Evolutionary conservation across 2,888 invertebrate genomes (phyloP).

Genomic region (Dicranocentrus wangi): DNA sequence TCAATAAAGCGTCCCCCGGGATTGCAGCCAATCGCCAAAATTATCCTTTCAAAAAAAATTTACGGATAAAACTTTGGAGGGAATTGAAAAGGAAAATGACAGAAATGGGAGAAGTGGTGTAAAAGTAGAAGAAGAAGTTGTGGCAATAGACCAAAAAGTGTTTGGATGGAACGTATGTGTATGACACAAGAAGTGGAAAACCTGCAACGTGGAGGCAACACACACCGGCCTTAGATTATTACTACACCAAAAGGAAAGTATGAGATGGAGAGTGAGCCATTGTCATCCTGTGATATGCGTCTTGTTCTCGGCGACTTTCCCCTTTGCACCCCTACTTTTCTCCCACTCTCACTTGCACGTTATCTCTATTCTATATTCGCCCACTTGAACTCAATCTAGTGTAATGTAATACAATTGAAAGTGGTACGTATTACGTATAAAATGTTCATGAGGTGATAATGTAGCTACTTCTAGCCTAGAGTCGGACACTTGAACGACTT

Average conservation of each 20-base stretch:
- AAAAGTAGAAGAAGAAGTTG: slow-evolving; percentile 31
- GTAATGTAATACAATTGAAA: slow-evolving; percentile 51
- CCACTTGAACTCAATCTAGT: slow-evolving; percentile 46
- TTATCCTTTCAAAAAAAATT: slow-evolving; percentile 73
- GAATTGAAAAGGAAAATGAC: slow-evolving; percentile 69
- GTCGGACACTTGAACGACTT: slow-evolving; percentile 25
- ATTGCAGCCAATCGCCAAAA: slow-evolving; percentile 66
- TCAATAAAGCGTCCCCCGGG: slow-evolving; percentile 53
- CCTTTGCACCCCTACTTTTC: slow-evolving; percentile 26
- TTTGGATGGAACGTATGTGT: not conserved
- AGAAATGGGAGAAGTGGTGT: slow-evolving; percentile 60
- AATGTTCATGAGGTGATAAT: slow-evolving; percentile 54
- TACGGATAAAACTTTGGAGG: slow-evolving; percentile 69
- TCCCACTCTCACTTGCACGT: not conserved
- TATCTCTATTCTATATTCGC: slow-evolving; percentile 10
- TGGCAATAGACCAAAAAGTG: too few species aligned
- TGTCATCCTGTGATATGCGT: slow-evolving; percentile 47
- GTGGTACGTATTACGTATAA: slow-evolving; percentile 42
- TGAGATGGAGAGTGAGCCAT: slow-evolving; percentile 51
- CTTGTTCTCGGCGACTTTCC: slow-evolving; percentile 20
- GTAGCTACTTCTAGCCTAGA: slow-evolving; percentile 20
- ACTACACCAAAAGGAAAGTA: not conserved
- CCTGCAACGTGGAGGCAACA: not conserved
- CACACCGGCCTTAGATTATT: not conserved
- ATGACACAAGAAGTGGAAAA: slow-evolving; percentile 11